phyloP scores from a whole-genome alignment of 2,797 vertebrate genomes.

The Hydrocynus forskahlii region DNA sequence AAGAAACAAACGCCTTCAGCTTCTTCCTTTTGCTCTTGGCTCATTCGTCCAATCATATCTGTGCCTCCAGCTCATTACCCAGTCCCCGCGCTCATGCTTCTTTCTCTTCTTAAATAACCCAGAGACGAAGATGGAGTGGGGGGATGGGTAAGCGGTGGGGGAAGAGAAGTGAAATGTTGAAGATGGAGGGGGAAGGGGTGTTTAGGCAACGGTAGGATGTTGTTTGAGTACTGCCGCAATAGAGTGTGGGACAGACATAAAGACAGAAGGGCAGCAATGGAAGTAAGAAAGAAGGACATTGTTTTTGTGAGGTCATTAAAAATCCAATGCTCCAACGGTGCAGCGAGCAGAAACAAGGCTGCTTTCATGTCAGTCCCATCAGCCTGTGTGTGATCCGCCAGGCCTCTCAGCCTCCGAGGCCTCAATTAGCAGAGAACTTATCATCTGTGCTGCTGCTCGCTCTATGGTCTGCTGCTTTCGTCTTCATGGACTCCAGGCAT shows the following conservation, averaged over 20 bases:
- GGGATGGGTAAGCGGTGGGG: conserved; percentile 13
- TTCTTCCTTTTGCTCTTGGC: conserved; percentile 5
- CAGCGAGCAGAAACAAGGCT: conserved; percentile 43
- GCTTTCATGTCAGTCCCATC: conserved; percentile 37
- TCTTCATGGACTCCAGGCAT: conserved; percentile 38
- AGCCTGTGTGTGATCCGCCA: conserved; percentile 22
- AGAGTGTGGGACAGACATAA: conserved; percentile 23
- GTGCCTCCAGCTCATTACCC: conserved; percentile 31
- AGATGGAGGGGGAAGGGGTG: not conserved
- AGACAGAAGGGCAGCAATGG: not conserved
- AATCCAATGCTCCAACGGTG: conserved; percentile 42
- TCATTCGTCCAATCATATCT: conserved; percentile 36
- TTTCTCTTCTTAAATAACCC: not conserved
- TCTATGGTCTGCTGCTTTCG: conserved; percentile 40
- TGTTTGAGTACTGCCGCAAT: not conserved
- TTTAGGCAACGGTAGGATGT: not conserved
- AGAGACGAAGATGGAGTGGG: conserved; percentile 1
- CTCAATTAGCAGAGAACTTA: conserved; percentile 36
- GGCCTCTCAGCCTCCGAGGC: conserved; percentile 37
- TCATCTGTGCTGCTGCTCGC: conserved; percentile 37
- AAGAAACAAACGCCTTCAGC: conserved; percentile 23
- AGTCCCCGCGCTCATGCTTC: conserved; percentile 17
- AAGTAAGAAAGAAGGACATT: conserved; percentile 21
- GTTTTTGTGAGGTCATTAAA: conserved; percentile 50
- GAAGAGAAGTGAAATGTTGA: not conserved